Base-by-base conservation (phyloP, 2,888 invertebrate species). In the Gnatocerus cornutus region DNA sequence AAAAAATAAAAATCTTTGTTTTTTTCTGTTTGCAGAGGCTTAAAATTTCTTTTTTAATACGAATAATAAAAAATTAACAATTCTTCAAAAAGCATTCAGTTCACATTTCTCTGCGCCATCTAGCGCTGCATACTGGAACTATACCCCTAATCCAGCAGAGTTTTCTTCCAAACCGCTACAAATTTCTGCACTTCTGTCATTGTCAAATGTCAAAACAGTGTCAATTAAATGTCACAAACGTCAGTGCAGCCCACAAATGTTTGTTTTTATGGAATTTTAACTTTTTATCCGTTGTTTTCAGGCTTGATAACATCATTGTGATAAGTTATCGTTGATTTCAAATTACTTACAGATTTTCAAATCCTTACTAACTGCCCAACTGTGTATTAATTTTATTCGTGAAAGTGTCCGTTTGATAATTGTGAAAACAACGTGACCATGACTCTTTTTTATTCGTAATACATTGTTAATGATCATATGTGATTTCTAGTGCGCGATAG, bases 401-500 rank as follows among this genome's bases (percentile, higher is more conserved):
- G 56, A 56, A 56, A 56, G 56, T 56, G 56, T 41, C n/a, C n/a
- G 16, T 29, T 50, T 59, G 30, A 59, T 39, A 50, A 48, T 62
- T 21, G 50, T 30, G 48, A 67, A 67, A 67, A 62, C 55, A 70
- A 56, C 55, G 67, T 70, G 52, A 58, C 55, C 53, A 69, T 69
- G 65, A 69, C 46, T 59, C 41, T 10, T 55, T 64, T 39, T 68
- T 68, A 68, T 67, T 67, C 63, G 45, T 56, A 41, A 13, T 50
- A 12, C 30, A 55, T 50, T 55, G 37, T 61, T 56, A 66, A 52
- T 41, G 29, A 14, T 66, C n/a, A 48, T 39, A 33, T 59, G 7
- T 14, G 14, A 16, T 21, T 29, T 48, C 16, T 55, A 56, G 55
- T 55, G 41, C 30, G 14, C 10, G 63, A 37, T 29, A 8, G n/a